phyloP scores from a whole-genome alignment of 2,797 vertebrate species.

The Furcifer pardalis region DNA sequence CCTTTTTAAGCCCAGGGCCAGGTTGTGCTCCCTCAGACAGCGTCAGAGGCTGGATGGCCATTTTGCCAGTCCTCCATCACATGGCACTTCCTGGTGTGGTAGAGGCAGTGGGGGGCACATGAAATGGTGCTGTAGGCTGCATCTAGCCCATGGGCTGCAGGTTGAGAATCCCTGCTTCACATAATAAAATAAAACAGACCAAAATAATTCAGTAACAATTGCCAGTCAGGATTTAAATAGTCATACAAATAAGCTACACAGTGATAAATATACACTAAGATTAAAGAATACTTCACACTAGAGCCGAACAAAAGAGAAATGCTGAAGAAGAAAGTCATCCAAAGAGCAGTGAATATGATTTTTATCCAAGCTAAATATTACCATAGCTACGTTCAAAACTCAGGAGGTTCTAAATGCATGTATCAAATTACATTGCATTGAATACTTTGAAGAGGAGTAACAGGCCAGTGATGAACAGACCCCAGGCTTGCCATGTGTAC shows the following conservation, averaged over 20 bases:
- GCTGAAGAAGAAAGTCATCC: not conserved
- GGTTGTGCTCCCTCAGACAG: too few relatives aligned
- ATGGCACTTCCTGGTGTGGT: too few relatives aligned
- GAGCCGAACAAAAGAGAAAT: not conserved
- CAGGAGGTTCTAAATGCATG: not conserved
- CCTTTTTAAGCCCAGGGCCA: too few relatives aligned
- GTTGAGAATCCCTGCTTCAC: too few relatives aligned
- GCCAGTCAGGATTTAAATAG: not conserved
- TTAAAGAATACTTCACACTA: not conserved
- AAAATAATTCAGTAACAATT: not conserved
- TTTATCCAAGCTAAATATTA: not conserved
- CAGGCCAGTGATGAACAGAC: not conserved
- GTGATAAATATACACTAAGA: not conserved
- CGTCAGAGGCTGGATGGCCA: too few relatives aligned
- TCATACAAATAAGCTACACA: not conserved
- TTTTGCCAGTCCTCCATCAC: too few relatives aligned
- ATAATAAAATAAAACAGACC: not conserved
- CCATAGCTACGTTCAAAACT: not conserved
- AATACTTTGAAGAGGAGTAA: not conserved
- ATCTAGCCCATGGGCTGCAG: too few relatives aligned
- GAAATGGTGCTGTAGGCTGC: too few relatives aligned
- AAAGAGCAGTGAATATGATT: not conserved
- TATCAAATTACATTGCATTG: not conserved
- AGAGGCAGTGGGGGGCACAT: too few relatives aligned
- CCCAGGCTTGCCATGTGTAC: not conserved